Base-by-base conservation (phyloP, 2,888 invertebrate species). In the Luperina testacea region DNA sequence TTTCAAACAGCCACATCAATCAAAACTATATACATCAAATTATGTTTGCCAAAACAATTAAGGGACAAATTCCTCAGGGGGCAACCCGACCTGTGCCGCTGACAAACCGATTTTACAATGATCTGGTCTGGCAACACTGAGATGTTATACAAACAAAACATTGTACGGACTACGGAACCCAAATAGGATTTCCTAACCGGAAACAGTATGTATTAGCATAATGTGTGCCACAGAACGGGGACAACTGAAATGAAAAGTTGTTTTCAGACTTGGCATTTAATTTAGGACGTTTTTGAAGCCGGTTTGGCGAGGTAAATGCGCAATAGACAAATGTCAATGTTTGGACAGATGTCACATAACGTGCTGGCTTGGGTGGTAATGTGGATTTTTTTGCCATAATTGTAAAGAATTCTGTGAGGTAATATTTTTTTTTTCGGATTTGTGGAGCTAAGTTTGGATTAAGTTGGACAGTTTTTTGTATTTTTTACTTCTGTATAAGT, bases 211-310 rank as follows among this genome's bases (percentile, higher is more conserved):
- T 86, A 92, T 93, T 93, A 92, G 86, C 92, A 93, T 92, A 92
- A 91, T 87, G 84, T 82, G 89, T 83, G 87, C 81, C 61, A 74
- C 82, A 80, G 72, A 81, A 87, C 81, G 76, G 81, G 81, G 85
- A 84, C 86, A 83, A 85, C 92, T 92, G 93, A 94, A 94, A 94
- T 91, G 91, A 94, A 94, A 93, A 94, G 94, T 94, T 92, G 91
- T 91, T 92, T 92, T 91, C 92, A 92, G 91, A 85, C 57, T 64
- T 69, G 80, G 32, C 82, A 76, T 88, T 83, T 79, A 77, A 82
- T 83, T 84, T 82, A 79, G 73, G 72, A 70, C 78, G 67, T 75
- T 89, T 90, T 88, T 86, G 85, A 87, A 89, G 88, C 91, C 81
- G 88, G 91, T 90, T 90, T 84, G 84, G 87, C 86, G 74, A 84